A percentile compares a stretch with the other conserved stretches of the same genome.
Conservation (phyloP, 1,140 invertebrate species). For the Conus ventricosus region DNA sequence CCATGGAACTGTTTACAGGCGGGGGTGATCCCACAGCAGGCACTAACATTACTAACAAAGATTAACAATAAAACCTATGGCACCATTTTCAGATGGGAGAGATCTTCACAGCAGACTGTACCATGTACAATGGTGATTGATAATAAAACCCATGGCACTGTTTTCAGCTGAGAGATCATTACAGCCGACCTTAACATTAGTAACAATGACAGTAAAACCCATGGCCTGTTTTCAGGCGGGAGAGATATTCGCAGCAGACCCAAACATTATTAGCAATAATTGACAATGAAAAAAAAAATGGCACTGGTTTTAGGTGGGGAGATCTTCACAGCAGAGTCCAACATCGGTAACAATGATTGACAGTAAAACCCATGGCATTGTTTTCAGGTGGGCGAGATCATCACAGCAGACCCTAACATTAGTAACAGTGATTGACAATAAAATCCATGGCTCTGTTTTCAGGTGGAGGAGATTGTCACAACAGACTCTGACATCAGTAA, state of each 20-base stretch:
- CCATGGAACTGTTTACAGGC: conserved; percentile 79
- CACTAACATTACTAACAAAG: not conserved
- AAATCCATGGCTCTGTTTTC: conserved; percentile 14
- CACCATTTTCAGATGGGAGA: conserved; percentile 87
- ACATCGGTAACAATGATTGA: no score
- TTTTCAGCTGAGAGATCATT: no score
- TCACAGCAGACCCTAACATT: conserved; percentile 80
- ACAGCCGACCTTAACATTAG: no score
- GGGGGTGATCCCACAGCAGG: conserved; percentile 93
- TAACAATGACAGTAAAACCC: no score
- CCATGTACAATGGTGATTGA: no score
- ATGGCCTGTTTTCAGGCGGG: conserved; percentile 83
- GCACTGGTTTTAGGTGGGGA: conserved; percentile 85
- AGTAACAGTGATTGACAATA: not conserved
- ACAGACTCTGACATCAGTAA: conserved; percentile 73
- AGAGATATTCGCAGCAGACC: conserved; percentile 91
- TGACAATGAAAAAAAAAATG: not conserved
- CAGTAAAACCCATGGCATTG: not conserved
- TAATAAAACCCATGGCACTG: no score
- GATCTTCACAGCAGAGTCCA: conserved; percentile 87
- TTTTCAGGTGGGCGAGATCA: conserved; percentile 92
- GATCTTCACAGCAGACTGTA: conserved; percentile 89
- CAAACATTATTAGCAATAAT: not conserved
- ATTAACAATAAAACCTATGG: not conserved
- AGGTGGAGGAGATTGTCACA: conserved; percentile 96